Percentiles rank a stretch among this genome's conserved stretches.
These are phyloP conservation scores for Hyphantria cunea DNA, from an alignment of 1,140 invertebrate genomes.

Conservation along the genomic window DNA sequence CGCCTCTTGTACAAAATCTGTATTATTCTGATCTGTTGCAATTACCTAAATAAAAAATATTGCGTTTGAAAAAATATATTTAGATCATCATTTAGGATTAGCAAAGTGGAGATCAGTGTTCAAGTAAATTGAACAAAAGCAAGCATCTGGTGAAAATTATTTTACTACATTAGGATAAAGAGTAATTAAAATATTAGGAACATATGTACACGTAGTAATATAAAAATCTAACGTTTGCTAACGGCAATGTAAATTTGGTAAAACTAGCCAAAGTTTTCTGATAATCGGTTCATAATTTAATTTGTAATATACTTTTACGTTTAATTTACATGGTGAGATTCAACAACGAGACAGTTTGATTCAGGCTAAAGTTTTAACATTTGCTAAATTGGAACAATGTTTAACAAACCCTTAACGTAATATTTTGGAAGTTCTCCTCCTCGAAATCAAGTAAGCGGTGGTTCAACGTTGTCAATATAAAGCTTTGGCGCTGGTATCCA, in stretches of 20 bases:
- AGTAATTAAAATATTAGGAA: no score
- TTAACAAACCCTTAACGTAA: background rate
- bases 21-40: conserved; percentile 69
- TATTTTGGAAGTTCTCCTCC: conserved; percentile 38
- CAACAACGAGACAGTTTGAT: no score
- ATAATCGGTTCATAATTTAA: no score
- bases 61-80: background rate
- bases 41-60: conserved; percentile 60
- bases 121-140: no score
- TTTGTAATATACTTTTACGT: background rate
- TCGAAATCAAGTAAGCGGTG: conserved; percentile 82
- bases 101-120: no score
- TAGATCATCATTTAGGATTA: background rate
- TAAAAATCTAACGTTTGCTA: no score
- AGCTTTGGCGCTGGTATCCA: conserved; percentile 81
- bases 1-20: conserved; percentile 56
- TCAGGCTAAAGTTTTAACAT: background rate
- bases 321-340: no score
- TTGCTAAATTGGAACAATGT: background rate
- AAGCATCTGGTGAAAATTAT: no score
- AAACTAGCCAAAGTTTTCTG: no score
- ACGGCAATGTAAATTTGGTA: no score
- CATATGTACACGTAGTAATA: no score
- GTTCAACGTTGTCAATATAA: conserved; percentile 80
- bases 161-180: no score